phyloP scores from a whole-genome alignment of 2,888 invertebrate genomes.

The Aethes cnicana region DNA sequence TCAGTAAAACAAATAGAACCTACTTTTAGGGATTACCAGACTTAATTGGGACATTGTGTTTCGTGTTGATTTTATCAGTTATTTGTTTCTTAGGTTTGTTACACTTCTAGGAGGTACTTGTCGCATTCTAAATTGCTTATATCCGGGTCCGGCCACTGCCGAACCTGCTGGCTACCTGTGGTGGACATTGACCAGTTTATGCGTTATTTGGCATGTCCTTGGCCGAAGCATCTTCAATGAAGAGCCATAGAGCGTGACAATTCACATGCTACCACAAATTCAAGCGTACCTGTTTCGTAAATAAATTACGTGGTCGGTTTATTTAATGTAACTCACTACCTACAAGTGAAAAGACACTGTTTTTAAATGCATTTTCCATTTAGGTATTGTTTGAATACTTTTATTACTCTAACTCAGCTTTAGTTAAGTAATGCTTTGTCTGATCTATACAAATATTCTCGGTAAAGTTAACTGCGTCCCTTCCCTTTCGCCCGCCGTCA shows the following conservation, averaged over 20 bases:
- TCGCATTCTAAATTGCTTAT: conserved; percentile 31
- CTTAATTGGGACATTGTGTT: neutral
- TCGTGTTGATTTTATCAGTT: neutral
- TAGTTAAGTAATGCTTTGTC: conserved; percentile 51
- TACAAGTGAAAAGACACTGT: conserved; percentile 1
- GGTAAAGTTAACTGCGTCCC: conserved; percentile 65
- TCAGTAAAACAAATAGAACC: conserved; percentile 17
- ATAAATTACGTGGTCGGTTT: conserved; percentile 14
- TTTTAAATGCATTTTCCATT: neutral
- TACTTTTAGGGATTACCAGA: conserved; percentile 21
- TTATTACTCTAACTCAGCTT: conserved; percentile 35
- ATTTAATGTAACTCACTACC: conserved; percentile 5
- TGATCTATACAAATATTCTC: conserved; percentile 67
- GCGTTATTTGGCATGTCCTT: conserved; percentile 55
- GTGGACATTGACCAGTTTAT: conserved; percentile 45
- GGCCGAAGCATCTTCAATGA: conserved; percentile 59
- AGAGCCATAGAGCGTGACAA: conserved; percentile 59
- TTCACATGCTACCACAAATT: conserved; percentile 49
- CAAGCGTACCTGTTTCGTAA: conserved; percentile 19
- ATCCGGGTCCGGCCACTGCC: conserved; percentile 39
- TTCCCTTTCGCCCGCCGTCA: conserved; percentile 57
- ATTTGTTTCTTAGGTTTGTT: neutral
- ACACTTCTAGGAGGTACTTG: too few species aligned
- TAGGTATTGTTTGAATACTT: conserved; percentile 34
- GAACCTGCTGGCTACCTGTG: conserved; percentile 47